These are phyloP conservation scores for Euspilapteryx auroguttella DNA, from an alignment of 2,888 invertebrate genomes.

Conservation along the genomic window DNA sequence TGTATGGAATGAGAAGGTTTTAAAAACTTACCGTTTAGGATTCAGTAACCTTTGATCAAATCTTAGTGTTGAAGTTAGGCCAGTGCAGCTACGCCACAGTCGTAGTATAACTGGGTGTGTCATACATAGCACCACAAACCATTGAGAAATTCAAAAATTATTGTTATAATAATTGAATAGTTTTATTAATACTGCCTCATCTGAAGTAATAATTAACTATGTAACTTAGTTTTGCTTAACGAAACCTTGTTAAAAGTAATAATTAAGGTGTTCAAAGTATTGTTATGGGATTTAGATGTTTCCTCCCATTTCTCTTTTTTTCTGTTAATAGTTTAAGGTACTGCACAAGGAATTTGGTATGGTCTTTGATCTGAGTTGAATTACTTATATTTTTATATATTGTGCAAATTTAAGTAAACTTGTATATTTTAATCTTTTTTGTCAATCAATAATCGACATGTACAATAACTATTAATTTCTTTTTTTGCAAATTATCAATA, in stretches of 20 bases:
- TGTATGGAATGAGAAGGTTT: conserved; percentile 47
- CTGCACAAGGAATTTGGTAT: conserved; percentile 62
- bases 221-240: conserved; percentile 49
- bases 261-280: conserved; percentile 55
- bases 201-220: conserved; percentile 32
- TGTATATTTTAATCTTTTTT: conserved; percentile 47
- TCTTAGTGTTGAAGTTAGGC: conserved; percentile 44
- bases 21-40: conserved; percentile 32
- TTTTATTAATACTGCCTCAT: conserved; percentile 53
- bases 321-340: conserved; percentile 47
- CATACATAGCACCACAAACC: conserved; percentile 5
- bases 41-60: conserved; percentile 37
- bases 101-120: conserved; percentile 27
- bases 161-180: conserved; percentile 55
- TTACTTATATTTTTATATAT: conserved; percentile 59
- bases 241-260: conserved; percentile 50
- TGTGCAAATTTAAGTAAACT: conserved; percentile 45
- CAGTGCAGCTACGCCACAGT: conserved; percentile 27
- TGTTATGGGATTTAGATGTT: conserved; percentile 57
- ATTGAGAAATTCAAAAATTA: conserved; percentile 30
- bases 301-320: conserved; percentile 36
- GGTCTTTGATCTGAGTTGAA: conserved; percentile 56
- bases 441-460: conserved; percentile 57
- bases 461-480: conserved; percentile 54
- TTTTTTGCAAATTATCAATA: conserved; percentile 57